phyloP scores from a whole-genome alignment of 2,888 invertebrate genomes.

The Myopa tessellatipennis region DNA sequence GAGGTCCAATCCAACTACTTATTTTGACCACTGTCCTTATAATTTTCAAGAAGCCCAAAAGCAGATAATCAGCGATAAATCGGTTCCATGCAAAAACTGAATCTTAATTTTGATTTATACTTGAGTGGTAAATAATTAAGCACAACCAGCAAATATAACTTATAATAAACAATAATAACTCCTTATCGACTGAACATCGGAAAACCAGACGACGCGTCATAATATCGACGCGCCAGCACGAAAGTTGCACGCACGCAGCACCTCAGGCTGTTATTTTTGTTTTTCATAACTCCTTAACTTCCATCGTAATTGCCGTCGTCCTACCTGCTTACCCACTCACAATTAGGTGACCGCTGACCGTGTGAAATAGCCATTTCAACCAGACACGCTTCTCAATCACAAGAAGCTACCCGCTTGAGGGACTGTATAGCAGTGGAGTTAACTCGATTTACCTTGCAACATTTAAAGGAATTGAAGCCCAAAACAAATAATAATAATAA shows the following conservation, averaged over 20 bases:
- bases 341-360: conserved; percentile 34
- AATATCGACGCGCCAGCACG: conserved; percentile 36
- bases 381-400: conserved; percentile 38
- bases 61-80: too few relatives aligned
- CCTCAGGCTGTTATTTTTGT: not conserved
- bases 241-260: conserved; percentile 41
- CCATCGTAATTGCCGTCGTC: not conserved
- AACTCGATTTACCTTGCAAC: conserved; percentile 34
- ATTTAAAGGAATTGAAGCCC: conserved; percentile 36
- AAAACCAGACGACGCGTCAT: not conserved
- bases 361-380: conserved; percentile 44
- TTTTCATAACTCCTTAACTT: not conserved
- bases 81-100: too few relatives aligned
- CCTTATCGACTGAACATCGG: not conserved
- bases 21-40: too few relatives aligned
- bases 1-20: too few relatives aligned
- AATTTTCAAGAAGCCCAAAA: too few relatives aligned
- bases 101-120: too few relatives aligned
- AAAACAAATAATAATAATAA: conserved; percentile 49
- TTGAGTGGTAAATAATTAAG: too few relatives aligned
- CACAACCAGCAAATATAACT: not conserved
- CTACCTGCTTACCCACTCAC: not conserved
- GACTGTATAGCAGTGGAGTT: conserved; percentile 5
- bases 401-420: not conserved
- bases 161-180: not conserved